Evolutionary conservation across 2,888 invertebrate genomes (phyloP).

Genomic region (Teinopalpus imperialis): DNA sequence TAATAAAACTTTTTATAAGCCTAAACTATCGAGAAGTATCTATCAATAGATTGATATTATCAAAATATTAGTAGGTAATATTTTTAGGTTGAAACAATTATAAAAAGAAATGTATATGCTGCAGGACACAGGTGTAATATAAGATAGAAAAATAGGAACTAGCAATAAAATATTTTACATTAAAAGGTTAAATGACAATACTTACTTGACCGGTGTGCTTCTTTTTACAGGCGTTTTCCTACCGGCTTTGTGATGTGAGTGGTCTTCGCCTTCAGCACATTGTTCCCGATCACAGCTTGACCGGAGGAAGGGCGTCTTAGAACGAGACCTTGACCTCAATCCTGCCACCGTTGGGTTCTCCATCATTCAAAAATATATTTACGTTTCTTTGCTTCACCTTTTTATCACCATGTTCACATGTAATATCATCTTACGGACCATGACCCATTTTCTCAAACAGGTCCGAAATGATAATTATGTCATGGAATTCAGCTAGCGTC

Average conservation of each 20-base stretch:
- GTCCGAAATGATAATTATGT: conserved; percentile 47
- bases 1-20: too few species aligned
- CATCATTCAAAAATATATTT: conserved; percentile 45
- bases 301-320: conserved; percentile 85
- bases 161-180: too few species aligned
- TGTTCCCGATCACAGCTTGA: conserved; percentile 82
- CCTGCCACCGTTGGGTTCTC: conserved; percentile 72
- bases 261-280: conserved; percentile 77
- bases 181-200: conserved; percentile 23
- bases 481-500: conserved; percentile 41
- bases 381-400: conserved; percentile 26
- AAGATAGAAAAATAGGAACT: too few species aligned
- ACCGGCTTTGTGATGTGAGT: conserved; percentile 72
- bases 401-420: conserved; percentile 44
- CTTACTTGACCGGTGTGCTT: conserved; percentile 78
- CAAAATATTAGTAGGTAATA: too few species aligned
- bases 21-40: too few species aligned
- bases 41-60: too few species aligned
- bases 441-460: conserved; percentile 43
- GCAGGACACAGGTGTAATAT: too few species aligned
- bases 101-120: too few species aligned
- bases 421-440: conserved; percentile 34
- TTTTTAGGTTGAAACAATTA: too few species aligned
- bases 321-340: conserved; percentile 86
- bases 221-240: conserved; percentile 73